Evolutionary conservation across 2,113 vertebrate species (phyloP), one percentile per base, ranked within the genome.

Genomic region (Zosterops lateralis): DNA sequence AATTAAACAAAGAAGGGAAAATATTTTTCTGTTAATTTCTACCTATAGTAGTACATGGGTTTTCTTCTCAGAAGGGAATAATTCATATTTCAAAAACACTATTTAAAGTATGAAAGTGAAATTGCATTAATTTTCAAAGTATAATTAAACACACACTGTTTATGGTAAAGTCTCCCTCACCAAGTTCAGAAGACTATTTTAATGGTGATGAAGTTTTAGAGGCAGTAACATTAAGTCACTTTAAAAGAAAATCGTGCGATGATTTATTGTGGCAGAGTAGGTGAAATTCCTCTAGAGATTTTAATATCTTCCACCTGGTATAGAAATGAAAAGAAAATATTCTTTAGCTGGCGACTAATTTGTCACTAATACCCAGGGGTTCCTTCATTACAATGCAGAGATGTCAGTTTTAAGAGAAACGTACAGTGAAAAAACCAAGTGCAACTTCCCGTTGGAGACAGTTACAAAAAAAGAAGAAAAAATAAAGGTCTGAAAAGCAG

Each of bases 301-400:
- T 80, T 96, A 96, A 95, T 95, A 67, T 89, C 89, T 97, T 97
- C 96, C 97, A 95, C 80, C 76, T 96, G 97, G 92, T 86, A 85
- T 60, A 87, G 87, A 95, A 95, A 73, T 56, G 31, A 78, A 84
- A 91, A 73, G 64, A 73, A 95, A 91, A 90, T 66, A 73, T 31
- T 68, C 61, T 90, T 50, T 88, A 78, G 82, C 61, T 60, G 29
- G 87, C 95, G 94, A 81, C 93, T 96, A 96, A 97, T 97, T 95
- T 97, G 91, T 97, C 94, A 95, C 85, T 92, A 87, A 92, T 97
- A 73, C 95, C 93, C 96, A 85, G 40, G 90, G 92, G 95, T 90
- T 84, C 92, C 82, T 84, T 81, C 79, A 83, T 95, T 95, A 95
- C 92, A 91, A 94, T 71, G 47, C 90, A 84, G 72, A 84, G 79